Evolutionary conservation across 2,113 vertebrate species (phyloP), one percentile per base, ranked within the genome.

Genomic region (Morone saxatilis): DNA sequence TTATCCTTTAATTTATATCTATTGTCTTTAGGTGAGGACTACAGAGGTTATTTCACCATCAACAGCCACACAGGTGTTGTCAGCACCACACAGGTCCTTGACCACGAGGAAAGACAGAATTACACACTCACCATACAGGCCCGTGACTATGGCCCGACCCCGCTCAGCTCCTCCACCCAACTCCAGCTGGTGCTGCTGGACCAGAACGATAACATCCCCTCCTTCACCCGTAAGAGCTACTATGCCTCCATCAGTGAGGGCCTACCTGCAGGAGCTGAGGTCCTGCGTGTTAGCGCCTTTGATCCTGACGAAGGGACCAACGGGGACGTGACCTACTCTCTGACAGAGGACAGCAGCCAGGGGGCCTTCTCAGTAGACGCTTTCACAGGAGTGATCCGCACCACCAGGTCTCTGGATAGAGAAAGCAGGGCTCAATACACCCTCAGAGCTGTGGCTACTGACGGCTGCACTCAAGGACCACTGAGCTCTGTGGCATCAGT

Each of bases 131-230:
- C 88, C 41, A 92, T 99, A 72, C 93, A 95, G 84, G 97, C 97
- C 76, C 84, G 19, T 19, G 98, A 99, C 85, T 69, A 93, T 17
- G 97, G 98, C 57, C 90, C 81, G 14, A 89, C 92, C 0, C 82
- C 93, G 0, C 95, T 94, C 80, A 96, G 91, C 86, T 95, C 97
- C 43, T 88, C 89, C 63, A 86, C 91, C 31, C 92, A 94, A n/a
- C 65, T 99, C 59, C 90, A 78, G 31, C 60, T 99, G 47, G 88
- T 75, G 1, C 94, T 99, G 72, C 84, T 97, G 88, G 98, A 99
- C 70, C 95, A 96, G 92, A 99, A 99, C 9, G 98, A 99, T 78
- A 96, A 99, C 88, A 92, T 67, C 75, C 97, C 97, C 0, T 70
- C 92, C 6, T 99, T 99, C 85, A 76, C 79, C 59, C 86, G 68